A percentile compares a stretch with the other conserved stretches of the same genome.
These are phyloP conservation scores for Eptesicus fuscus DNA, from an alignment of 2,113 vertebrate genomes.

Conservation along the genomic window DNA sequence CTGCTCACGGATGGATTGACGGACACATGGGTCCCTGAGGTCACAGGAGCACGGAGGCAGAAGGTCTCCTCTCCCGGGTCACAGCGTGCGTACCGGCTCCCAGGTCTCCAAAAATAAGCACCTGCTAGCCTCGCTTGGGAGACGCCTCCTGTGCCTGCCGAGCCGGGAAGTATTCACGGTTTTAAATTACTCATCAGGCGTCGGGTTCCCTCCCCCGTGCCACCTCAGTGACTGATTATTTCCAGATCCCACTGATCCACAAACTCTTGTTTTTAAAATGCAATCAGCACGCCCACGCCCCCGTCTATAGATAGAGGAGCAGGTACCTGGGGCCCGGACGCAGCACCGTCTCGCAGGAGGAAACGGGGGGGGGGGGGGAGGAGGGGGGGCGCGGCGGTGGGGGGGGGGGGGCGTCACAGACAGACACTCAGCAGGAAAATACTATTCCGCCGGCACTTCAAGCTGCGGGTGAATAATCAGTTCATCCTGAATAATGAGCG, in stretches of 20 bases:
- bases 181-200: slow-evolving; percentile 71
- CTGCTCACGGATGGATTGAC: not conserved
- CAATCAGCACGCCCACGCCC: slow-evolving; percentile 51
- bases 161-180: slow-evolving; percentile 51
- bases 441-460: slow-evolving; percentile 40
- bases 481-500: slow-evolving; percentile 42
- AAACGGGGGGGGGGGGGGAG: not conserved
- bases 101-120: not conserved
- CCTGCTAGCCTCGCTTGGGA: not conserved
- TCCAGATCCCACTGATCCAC: slow-evolving; percentile 57
- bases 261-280: slow-evolving; percentile 60
- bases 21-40: not conserved
- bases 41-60: not conserved
- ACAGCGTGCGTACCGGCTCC: not conserved
- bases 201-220: slow-evolving; percentile 34
- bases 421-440: slow-evolving; percentile 46
- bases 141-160: slow-evolving; percentile 38
- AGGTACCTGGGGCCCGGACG: slow-evolving; percentile 42
- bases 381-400: no score
- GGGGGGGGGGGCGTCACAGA: not conserved
- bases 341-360: not conserved
- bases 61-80: not conserved
- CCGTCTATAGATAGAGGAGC: slow-evolving; percentile 58
- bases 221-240: slow-evolving; percentile 69
- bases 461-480: slow-evolving; percentile 48